Base-by-base conservation (phyloP, 2,888 invertebrate genomes). In the Noctua comes region DNA sequence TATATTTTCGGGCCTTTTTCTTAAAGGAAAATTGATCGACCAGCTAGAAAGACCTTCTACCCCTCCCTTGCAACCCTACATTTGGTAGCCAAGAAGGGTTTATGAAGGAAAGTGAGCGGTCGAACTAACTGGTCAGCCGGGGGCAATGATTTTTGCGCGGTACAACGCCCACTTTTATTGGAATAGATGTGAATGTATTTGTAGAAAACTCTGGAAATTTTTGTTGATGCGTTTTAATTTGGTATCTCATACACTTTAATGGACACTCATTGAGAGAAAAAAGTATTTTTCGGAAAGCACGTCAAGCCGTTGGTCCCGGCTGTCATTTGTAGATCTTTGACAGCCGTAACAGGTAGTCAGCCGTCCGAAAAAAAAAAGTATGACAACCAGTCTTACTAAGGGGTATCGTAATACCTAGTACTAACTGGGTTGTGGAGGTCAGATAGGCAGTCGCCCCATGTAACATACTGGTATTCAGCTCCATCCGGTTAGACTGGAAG, bases 1-100 rank as follows among this genome's bases (percentile, higher is more conserved):
- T 90, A 91, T 94, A 95, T 95, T 96, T 96, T 95, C 94, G 93
- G 94, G 90, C 92, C 93, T 94, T 95, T 96, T 96, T 95, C 95
- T 95, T 93, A 88, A 91, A 94, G 94, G 95, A 95, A 96, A 96
- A 95, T 94, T 94, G 88, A 90, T 88, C 80, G 87, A 84, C 95
- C 93, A 94, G 40, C n/a, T 16, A 69, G 43, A 68, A 57, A 86
- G 95, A 94, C 65, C 95, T 88, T 64, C 88, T 90, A 18, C 79
- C 54, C 89, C 88, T 78, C 90, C 76, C 88, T 76, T 57, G 31
- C 43, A n/a, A 36, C 59, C 62, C 27, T 48, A 40, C 1, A 21
- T 68, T 81, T 69, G 18, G 1, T 46, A 27, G 18, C 68, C n/a
- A 40, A 18, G 16, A 43, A 48, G 48, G 74, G n/a, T 43, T 21